Evolutionary conservation across 2,888 invertebrate species (phyloP), one percentile per base, ranked within the genome.

Genomic region (Quadroppia sp.): DNA sequence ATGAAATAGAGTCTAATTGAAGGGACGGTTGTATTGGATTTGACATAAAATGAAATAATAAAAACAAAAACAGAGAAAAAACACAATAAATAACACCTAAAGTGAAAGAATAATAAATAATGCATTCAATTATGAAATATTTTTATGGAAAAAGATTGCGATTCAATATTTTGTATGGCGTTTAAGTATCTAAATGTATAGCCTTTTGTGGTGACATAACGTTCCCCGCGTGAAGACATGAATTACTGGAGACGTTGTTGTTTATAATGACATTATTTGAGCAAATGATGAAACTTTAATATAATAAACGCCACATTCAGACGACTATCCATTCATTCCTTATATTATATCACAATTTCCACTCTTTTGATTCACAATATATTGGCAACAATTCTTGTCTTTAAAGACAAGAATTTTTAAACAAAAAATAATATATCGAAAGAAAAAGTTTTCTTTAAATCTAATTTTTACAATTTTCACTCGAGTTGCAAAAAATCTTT

Each of bases 251-350:
- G 23, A 40, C 3, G 20, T 15, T 67, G 3, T 53, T 11, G 11
- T 32, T 32, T 32, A 3, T 32, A 67, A 67, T 67, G 67, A 67
- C 67, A 67, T 61, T 61, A 61, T 61, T 25, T 25, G 32, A 15
- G n/a, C 59, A 61, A 61, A 67, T 67, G 40, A 40, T 59, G 28
- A 30, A 30, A 59, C 1, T 59, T 59, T 59, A 30, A 59, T 67
- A 67, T 23, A 67, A 67, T 67, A 67, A 67, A 67, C 15, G 67
- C 40, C 67, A 67, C 2, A 67, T 40, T 67, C 40, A 67, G 59
- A 17, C 59, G n/a, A n/a, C n/a, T n/a, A 56, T 48, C 15, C 48
- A 48, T 6, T n/a, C 48, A n/a, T 9, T 28, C 56, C 4, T 48
- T 36, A 36, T 36, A 36, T 36, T 15, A 67, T 67, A 67, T 67